Conservation (phyloP, 2,888 invertebrate species). For the Smittia sp. region DNA sequence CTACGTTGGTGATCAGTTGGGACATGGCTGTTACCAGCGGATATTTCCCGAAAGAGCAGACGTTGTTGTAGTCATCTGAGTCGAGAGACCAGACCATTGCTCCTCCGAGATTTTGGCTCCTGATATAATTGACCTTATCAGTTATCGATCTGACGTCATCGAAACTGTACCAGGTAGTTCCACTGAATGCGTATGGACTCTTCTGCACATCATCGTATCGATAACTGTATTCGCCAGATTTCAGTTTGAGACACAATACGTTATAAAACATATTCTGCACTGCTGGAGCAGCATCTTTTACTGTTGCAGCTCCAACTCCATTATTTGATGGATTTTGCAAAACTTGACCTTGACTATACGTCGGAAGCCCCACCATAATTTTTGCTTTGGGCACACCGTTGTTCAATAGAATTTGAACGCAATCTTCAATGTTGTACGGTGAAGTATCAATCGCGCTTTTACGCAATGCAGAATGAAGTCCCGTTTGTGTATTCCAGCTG, state of each 20-base stretch:
- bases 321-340: not conserved
- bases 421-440: conserved; percentile 49
- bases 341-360: conserved; percentile 45
- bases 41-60: not conserved
- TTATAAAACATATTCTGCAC: no score
- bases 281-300: no score
- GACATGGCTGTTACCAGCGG: no score
- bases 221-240: not conserved
- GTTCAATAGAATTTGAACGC: not conserved
- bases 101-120: not conserved
- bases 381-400: not conserved
- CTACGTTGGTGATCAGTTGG: no score
- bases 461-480: conserved; percentile 56
- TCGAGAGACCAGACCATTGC: not conserved
- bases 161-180: not conserved
- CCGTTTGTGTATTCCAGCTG: conserved; percentile 54
- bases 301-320: not conserved
- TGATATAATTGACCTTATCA: not conserved
- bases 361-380: not conserved
- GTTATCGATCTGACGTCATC: not conserved
- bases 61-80: not conserved
- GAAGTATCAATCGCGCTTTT: conserved; percentile 44
- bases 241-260: not conserved
- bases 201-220: not conserved
- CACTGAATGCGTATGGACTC: not conserved